phyloP scores from a whole-genome alignment of 2,797 vertebrate genomes.

The Amblyopsis hoosieri region DNA sequence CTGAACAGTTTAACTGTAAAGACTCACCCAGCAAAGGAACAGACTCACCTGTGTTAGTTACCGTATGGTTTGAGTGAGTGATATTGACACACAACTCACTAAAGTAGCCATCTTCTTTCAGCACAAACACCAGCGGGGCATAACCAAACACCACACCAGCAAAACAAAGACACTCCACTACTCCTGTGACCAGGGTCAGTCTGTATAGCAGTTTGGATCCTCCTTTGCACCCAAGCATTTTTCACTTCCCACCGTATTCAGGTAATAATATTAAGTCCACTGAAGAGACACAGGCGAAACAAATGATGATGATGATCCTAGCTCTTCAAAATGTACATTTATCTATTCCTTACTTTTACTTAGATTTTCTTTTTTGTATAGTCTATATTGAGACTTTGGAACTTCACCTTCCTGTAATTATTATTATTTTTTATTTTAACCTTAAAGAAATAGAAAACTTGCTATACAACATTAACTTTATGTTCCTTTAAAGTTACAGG shows the following conservation, averaged over 20 bases:
- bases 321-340: no score
- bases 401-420: no score
- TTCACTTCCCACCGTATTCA: conserved; percentile 8
- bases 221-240: conserved; percentile 43
- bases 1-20: no score
- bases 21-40: neutral
- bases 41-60: conserved; percentile 45
- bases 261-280: neutral
- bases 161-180: conserved; percentile 88
- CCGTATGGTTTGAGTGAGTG: conserved; percentile 20
- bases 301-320: no score
- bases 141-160: conserved; percentile 86
- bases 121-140: conserved; percentile 85
- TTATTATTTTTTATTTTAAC: no score
- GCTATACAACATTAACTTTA: no score
- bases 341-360: no score
- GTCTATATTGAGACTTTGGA: no score
- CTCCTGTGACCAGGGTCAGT: conserved; percentile 80
- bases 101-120: conserved; percentile 85
- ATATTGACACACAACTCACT: conserved; percentile 65
- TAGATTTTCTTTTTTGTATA: no score
- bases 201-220: conserved; percentile 57
- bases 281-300: no score
- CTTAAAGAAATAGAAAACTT: no score
- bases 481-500: no score